Conservation (phyloP, 1,140 invertebrate species). For the Scaptodrosophila lebanonensis region DNA sequence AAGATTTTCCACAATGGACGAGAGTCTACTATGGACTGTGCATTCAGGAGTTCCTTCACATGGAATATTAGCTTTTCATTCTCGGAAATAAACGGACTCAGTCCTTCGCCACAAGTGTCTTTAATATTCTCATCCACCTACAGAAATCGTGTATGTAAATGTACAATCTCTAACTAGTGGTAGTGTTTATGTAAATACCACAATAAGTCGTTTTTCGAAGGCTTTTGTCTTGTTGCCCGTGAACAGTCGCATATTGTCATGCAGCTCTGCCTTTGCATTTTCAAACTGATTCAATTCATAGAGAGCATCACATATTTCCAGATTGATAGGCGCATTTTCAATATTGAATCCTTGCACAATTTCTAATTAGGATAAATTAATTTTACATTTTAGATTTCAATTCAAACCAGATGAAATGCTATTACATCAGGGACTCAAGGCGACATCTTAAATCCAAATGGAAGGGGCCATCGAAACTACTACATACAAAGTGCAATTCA, state of each 20-base stretch:
- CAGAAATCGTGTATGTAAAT: background rate
- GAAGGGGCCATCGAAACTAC: too few relatives aligned
- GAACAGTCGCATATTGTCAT: conserved; percentile 52
- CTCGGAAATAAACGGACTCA: conserved; percentile 48
- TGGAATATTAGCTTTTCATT: conserved; percentile 37
- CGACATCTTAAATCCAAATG: too few relatives aligned
- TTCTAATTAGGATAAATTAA: conserved; percentile 7
- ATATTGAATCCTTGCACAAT: background rate
- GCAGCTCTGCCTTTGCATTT: conserved; percentile 49
- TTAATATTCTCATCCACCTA: conserved; percentile 59
- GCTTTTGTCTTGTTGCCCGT: conserved; percentile 47
- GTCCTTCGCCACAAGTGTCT: conserved; percentile 46
- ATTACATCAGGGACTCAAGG: too few relatives aligned
- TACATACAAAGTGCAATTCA: too few relatives aligned
- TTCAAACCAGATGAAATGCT: too few relatives aligned
- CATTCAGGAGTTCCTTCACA: conserved; percentile 13
- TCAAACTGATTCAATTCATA: conserved; percentile 65
- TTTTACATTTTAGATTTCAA: too few relatives aligned
- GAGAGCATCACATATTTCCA: conserved; percentile 56
- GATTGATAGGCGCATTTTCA: conserved; percentile 35
- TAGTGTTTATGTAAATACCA: conserved; percentile 35
- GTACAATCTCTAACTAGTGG: background rate
- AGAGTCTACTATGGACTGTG: conserved; percentile 21
- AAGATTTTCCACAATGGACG: conserved; percentile 63
- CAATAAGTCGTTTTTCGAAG: conserved; percentile 44